Percentiles rank a stretch among this genome's conserved stretches.
phyloP scores from a whole-genome alignment of 2,888 invertebrate species.

The Branchellion lobata region DNA sequence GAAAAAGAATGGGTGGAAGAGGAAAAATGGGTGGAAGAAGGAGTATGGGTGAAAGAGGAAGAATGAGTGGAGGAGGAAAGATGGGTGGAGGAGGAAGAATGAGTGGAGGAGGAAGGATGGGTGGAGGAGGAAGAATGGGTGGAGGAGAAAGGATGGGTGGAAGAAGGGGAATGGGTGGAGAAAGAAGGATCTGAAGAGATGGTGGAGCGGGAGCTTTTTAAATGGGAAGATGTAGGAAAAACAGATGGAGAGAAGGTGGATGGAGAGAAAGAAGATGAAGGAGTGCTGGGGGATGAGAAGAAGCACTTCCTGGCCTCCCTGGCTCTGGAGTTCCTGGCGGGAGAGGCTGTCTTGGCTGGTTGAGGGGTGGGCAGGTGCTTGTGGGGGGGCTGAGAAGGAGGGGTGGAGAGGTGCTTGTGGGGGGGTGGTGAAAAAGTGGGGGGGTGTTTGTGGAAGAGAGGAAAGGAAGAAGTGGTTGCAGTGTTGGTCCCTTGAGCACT shows the following conservation, averaged over 20 bases:
- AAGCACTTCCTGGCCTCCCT: not conserved
- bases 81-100: too few species aligned
- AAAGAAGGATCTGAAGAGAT: not conserved
- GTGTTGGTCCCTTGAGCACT: too few species aligned
- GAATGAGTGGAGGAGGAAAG: not conserved
- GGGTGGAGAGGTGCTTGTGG: too few species aligned
- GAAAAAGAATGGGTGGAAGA: not conserved
- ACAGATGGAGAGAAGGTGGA: not conserved
- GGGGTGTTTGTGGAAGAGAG: too few species aligned
- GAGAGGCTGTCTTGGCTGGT: too few species aligned
- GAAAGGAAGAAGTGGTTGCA: too few species aligned
- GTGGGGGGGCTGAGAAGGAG: too few species aligned
- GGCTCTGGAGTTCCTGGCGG: not conserved
- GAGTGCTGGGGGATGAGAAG: not conserved
- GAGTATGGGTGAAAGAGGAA: not conserved
- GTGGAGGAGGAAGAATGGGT: not conserved
- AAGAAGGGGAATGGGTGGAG: not conserved
- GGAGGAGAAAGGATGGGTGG: not conserved
- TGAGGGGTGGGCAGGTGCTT: too few species aligned
- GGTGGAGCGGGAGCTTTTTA: not conserved
- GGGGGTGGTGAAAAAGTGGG: too few species aligned
- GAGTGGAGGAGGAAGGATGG: not conserved
- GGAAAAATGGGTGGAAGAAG: not conserved
- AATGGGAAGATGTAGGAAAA: too few species aligned
- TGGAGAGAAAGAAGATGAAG: not conserved